phyloP scores from a whole-genome alignment of 2,113 vertebrate genomes.

The Callipepla californica region DNA sequence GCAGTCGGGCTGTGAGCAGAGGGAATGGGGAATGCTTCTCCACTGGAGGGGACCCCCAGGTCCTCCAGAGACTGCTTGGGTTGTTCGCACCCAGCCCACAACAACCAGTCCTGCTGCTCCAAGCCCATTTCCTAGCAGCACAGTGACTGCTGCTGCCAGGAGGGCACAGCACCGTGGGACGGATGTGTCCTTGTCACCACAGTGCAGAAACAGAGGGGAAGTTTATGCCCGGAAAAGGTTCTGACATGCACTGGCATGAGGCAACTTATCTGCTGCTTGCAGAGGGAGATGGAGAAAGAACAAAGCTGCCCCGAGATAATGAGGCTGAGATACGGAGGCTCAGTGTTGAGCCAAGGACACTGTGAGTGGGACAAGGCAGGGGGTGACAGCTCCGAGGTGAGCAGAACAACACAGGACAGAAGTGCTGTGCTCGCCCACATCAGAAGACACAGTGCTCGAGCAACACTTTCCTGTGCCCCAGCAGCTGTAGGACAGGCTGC shows the following conservation, averaged over 20 bases:
- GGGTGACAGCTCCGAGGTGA: background rate
- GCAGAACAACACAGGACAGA: accelerated
- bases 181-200: background rate
- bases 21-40: accelerated
- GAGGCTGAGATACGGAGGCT: background rate
- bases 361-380: background rate
- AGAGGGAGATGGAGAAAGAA: background rate
- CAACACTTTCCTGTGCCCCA: background rate
- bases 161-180: accelerated
- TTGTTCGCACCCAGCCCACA: background rate
- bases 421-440: background rate
- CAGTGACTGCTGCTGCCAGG: too few species aligned
- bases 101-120: too few species aligned
- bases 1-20: accelerated
- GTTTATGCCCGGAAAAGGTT: background rate
- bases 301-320: background rate
- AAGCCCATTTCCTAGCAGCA: too few species aligned
- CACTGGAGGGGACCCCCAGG: background rate
- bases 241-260: accelerated
- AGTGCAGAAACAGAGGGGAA: background rate
- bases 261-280: background rate
- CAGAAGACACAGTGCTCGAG: background rate
- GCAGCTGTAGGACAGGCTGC: background rate
- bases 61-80: background rate
- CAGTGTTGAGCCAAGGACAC: background rate